phyloP scores from a whole-genome alignment of 2,888 invertebrate species.

The Tachystola acroxantha region DNA sequence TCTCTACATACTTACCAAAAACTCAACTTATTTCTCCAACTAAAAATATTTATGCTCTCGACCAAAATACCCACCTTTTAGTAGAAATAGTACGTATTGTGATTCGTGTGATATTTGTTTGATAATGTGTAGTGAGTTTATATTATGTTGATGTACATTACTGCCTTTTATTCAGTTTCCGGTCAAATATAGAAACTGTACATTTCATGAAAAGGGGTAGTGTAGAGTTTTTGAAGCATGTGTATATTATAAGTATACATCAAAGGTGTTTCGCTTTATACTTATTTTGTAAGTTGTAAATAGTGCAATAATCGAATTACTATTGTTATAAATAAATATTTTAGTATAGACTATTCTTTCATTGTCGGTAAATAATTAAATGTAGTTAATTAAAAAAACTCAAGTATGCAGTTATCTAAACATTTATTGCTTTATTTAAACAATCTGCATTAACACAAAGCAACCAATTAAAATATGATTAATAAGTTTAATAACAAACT shows the following conservation, averaged over 20 bases:
- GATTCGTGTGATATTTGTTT: too few species aligned
- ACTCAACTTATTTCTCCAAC: too few species aligned
- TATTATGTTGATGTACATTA: background rate
- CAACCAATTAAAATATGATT: constrained; percentile 67
- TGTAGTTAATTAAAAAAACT: background rate
- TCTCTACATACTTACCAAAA: too few species aligned
- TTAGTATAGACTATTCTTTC: background rate
- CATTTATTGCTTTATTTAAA: constrained; percentile 67
- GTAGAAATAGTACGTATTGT: too few species aligned
- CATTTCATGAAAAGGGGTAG: constrained; percentile 10
- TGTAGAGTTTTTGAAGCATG: constrained; percentile 15
- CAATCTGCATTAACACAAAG: constrained; percentile 69
- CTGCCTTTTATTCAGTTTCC: constrained; percentile 24
- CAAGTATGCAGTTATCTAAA: constrained; percentile 38
- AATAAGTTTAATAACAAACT: constrained; percentile 40
- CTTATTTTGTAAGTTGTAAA: background rate
- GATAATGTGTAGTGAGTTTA: too few species aligned
- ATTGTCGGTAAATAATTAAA: background rate
- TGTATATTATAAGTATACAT: constrained; percentile 23
- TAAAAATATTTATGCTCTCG: too few species aligned
- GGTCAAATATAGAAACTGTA: constrained; percentile 14
- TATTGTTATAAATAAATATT: background rate
- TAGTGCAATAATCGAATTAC: constrained; percentile 6
- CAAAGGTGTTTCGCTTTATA: constrained; percentile 16
- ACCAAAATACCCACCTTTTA: too few species aligned